Conservation (phyloP, 2,888 invertebrate species). For the Eucera pruinosa region DNA sequence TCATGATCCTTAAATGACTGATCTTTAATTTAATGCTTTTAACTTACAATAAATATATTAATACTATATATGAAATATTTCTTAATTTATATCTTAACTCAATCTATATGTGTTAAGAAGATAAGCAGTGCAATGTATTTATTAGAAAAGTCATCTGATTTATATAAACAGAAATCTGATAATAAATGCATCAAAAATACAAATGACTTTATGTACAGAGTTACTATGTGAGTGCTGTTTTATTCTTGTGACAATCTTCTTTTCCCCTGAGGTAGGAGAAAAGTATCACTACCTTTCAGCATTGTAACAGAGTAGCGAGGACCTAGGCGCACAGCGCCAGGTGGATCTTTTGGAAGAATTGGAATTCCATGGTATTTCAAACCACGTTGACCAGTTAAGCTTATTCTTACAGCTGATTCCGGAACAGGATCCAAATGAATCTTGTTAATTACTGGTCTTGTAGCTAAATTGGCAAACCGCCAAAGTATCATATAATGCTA, state of each 20-base stretch:
- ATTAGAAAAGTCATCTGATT: constrained; percentile 37
- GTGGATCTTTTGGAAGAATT: constrained; percentile 79
- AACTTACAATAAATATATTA: constrained; percentile 8
- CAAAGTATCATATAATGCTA: constrained; percentile 69
- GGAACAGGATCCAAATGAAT: constrained; percentile 76
- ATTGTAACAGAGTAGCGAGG: constrained; percentile 80
- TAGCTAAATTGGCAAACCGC: constrained; percentile 76
- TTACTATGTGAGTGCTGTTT: constrained; percentile 46
- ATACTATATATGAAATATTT: constrained; percentile 1
- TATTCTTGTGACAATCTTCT: constrained; percentile 57
- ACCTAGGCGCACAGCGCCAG: constrained; percentile 76
- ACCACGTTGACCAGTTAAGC: constrained; percentile 77
- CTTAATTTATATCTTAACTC: constrained; percentile 5
- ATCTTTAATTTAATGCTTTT: neutral
- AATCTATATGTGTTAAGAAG: constrained; percentile 22
- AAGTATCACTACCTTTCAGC: constrained; percentile 75
- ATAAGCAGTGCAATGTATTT: constrained; percentile 36
- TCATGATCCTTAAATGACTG: neutral
- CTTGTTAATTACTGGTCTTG: constrained; percentile 68
- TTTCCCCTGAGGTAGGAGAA: constrained; percentile 58
- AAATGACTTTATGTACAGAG: constrained; percentile 53
- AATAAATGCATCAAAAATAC: constrained; percentile 47
- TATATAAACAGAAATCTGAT: constrained; percentile 26
- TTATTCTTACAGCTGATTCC: constrained; percentile 76
- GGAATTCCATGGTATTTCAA: constrained; percentile 79